These are phyloP conservation scores for Eleutherodactylus coqui DNA, from an alignment of 2,797 vertebrate genomes.

Conservation along the genomic window DNA sequence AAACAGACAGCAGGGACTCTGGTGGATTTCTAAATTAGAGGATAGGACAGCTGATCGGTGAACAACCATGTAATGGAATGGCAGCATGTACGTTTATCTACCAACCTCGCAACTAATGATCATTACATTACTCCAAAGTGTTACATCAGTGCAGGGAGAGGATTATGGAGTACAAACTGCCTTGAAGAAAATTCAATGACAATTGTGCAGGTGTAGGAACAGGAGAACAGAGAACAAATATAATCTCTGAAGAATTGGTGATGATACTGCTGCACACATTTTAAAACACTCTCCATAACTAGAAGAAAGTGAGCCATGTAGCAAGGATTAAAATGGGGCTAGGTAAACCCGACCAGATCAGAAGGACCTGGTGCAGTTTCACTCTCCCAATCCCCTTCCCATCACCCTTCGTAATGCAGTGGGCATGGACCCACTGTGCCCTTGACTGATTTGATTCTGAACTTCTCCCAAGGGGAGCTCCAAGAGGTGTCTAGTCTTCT, in stretches of 20 bases:
- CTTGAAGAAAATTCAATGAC: background rate
- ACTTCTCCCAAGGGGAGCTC: too few relatives aligned
- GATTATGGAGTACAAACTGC: background rate
- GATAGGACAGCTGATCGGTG: conserved; percentile 20
- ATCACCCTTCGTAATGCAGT: too few relatives aligned
- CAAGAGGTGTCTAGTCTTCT: too few relatives aligned
- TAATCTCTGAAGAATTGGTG: background rate
- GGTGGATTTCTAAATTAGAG: conserved; percentile 23
- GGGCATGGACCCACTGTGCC: too few relatives aligned
- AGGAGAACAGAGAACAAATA: background rate
- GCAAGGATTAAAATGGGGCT: too few relatives aligned
- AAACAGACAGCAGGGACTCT: conserved; percentile 19
- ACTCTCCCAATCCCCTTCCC: too few relatives aligned
- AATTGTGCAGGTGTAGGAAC: background rate
- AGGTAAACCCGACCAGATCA: too few relatives aligned
- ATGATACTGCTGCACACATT: too few relatives aligned
- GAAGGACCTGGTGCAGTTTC: too few relatives aligned
- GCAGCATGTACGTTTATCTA: conserved; percentile 28
- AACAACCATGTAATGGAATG: conserved; percentile 17
- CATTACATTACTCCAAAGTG: background rate
- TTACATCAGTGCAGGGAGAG: background rate
- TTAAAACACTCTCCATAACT: too few relatives aligned
- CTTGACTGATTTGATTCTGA: too few relatives aligned
- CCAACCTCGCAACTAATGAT: conserved; percentile 1
- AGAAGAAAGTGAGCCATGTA: too few relatives aligned